Evolutionary conservation across 2,797 vertebrate genomes (phyloP), one percentile per base, ranked within the genome.

Genomic region (Chaenodraco wilsoni): DNA sequence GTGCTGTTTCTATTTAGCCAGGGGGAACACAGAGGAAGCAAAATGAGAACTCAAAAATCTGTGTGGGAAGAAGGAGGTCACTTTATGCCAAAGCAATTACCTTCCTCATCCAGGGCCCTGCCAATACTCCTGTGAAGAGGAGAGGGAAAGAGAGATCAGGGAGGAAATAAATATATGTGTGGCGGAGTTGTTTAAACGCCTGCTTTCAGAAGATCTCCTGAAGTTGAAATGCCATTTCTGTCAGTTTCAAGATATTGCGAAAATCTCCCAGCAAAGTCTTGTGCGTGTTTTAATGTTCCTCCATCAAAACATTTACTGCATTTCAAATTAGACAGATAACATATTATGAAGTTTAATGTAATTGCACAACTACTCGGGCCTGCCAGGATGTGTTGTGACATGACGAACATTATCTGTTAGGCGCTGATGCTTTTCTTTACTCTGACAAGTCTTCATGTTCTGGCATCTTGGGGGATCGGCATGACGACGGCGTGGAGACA

Each of bases 11-110:
- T 73, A 37, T 82, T 87, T 88, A 64, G 74, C 78, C 62, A 1
- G 48, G 31, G 43, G 49, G 69, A 59, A 59, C 11, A 33, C 63
- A 65, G 76, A 77, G 78, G 76, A 79, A 84, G 77, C 77, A 43
- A 80, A 83, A 87, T 76, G 67, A 88, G 83, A 81, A 67, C 23
- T 78, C 57, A 72, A 79, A 83, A 74, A 80, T 76, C 72, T 86
- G 91, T 85, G 89, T 91, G 83, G 89, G 88, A 91, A 90, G 87
- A 81, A 81, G 80, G 82, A 89, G 91, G 88, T 90, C 88, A 90
- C 75, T 84, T 82, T 74, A 84, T 88, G 91, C 86, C 89, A 89
- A 85, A 91, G 88, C 89, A 91, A 93, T 93, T 93, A 92, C 88
- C 88, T 91, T 87, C 74, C 65, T 77, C 65, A 45, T 82, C 78